Evolutionary conservation across 2,113 vertebrate species (phyloP), one percentile per base, ranked within the genome.

Genomic region (Ceuthmochares aereus): DNA sequence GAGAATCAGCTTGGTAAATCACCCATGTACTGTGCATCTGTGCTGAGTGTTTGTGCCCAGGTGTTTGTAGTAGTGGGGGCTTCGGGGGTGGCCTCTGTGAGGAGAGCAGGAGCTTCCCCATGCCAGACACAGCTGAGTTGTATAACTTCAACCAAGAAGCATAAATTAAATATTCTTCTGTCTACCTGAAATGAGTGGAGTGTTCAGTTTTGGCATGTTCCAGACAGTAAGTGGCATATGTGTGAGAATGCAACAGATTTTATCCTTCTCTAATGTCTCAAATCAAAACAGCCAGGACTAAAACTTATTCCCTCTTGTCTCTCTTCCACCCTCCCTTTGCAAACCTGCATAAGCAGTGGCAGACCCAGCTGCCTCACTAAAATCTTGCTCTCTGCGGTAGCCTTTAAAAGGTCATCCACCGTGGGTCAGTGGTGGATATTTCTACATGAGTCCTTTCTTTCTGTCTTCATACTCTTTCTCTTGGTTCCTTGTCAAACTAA

Each of bases 1-100:
- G n/a, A 66, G 18, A 47, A 34, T 14, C 0, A 0, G 32, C 22
- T 60, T 11, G 12, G 51, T 36, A 36, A 36, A 12, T 42, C n/a
- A n/a, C 34, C 56, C 26, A 4, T 6, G 40, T 36, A 36, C 56
- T 63, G 51, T 32, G 13, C 27, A 45, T 22, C 37, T 29, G 60
- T 60, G 26, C 23, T 19, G 32, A 9, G 14, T 45, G 54, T 32
- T 43, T 45, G 22, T 59, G 62, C 37, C 25, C 45, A 68, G 37
- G 27, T 37, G 23, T 23, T 52, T 45, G 32, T 19, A 52, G 34
- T 5, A 34, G 13, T 27, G 13, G 64, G 6, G 7, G 34, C 25
- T 23, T 21, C 22, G 21, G 10, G 12, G 47, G 47, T 49, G 47
- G 47, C 47, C 47, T 49, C 47, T 49, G 47, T 49, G 47, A 49